These are phyloP conservation scores for Saccopteryx bilineata DNA, from an alignment of 2,113 vertebrate genomes.

Conservation along the genomic window DNA sequence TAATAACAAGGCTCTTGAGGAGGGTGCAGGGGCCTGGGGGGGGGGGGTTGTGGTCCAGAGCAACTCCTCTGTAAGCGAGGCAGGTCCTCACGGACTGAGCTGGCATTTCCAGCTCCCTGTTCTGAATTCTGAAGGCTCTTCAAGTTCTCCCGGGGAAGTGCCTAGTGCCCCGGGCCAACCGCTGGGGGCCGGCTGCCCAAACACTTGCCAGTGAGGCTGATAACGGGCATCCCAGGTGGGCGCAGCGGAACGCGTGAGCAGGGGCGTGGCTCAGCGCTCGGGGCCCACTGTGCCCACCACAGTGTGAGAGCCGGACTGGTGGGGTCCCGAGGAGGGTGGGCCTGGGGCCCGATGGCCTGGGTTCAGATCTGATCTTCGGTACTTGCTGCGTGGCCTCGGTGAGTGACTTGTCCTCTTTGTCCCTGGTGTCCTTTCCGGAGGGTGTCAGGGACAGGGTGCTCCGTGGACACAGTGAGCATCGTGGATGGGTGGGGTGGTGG, in stretches of 20 bases:
- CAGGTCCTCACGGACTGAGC: not conserved
- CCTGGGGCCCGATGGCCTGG: not conserved
- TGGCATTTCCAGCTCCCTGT: not conserved
- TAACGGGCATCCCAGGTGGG: not conserved
- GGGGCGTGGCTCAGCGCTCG: no score
- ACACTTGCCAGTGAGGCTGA: not conserved
- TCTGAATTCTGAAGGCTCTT: not conserved
- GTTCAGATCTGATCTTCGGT: not conserved
- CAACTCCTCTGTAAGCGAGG: not conserved
- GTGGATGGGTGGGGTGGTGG: not conserved
- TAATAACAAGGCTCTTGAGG: not conserved
- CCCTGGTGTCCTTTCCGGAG: not conserved
- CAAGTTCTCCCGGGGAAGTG: not conserved
- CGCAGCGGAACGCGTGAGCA: not conserved
- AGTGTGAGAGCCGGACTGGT: no score
- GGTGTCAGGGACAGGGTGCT: not conserved
- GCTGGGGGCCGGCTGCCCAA: not conserved
- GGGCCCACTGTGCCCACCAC: fast-evolving
- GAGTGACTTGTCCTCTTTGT: not conserved
- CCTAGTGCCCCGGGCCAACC: not conserved
- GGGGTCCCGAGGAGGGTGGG: fast-evolving
- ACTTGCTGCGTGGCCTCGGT: not conserved
- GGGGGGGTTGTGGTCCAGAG: not conserved
- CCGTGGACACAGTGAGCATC: no score
- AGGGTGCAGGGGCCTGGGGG: fast-evolving